Base-by-base conservation (phyloP, 2,888 invertebrate genomes). In the Cetonia aurata region DNA sequence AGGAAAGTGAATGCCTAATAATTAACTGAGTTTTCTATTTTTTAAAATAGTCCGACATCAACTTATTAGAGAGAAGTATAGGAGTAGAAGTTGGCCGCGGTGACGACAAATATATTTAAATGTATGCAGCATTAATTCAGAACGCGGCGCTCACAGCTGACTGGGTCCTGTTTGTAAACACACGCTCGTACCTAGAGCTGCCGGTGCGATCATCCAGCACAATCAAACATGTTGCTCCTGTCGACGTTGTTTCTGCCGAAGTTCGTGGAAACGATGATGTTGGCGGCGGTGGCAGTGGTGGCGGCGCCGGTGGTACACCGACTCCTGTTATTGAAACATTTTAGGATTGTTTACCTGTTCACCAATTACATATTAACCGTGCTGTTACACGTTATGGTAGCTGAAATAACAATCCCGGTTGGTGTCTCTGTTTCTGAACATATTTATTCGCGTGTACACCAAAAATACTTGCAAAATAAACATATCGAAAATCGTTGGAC, bases 91-190 rank as follows among this genome's bases (percentile, higher is more conserved):
- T 52, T 50, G 62, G 62, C 62, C 62, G 62, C 41, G 50, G 62
- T 65, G 62, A 65, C 75, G 77, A 82, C 80, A 85, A 85, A 85
- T 85, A 82, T 85, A 85, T 85, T 85, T 84, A 85, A 85, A 85
- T 85, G 82, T 85, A 85, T 85, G 84, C 84, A 80, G 82, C 84
- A 84, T 84, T 84, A 85, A 85, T 84, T 84, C 84, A 83, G 81
- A 79, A 79, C 84, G 84, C 83, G 83, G 80, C 82, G 82, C 84
- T 84, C 83, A 84, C 85, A 85, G 84, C 85, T 85, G 85, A 85
- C 84, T 85, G 83, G 80, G 79, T 81, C 81, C 83, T 85, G 85
- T 85, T 85, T 84, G 85, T 85, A 85, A 85, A 85, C 85, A 85
- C 78, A 75, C 76, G 72, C 75, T 76, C 76, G 75, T 75, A 65